A percentile compares a stretch with the other conserved stretches of the same genome.
These are phyloP conservation scores for Leucoptera coffeella DNA, from an alignment of 2,888 invertebrate genomes.

Conservation along the genomic window DNA sequence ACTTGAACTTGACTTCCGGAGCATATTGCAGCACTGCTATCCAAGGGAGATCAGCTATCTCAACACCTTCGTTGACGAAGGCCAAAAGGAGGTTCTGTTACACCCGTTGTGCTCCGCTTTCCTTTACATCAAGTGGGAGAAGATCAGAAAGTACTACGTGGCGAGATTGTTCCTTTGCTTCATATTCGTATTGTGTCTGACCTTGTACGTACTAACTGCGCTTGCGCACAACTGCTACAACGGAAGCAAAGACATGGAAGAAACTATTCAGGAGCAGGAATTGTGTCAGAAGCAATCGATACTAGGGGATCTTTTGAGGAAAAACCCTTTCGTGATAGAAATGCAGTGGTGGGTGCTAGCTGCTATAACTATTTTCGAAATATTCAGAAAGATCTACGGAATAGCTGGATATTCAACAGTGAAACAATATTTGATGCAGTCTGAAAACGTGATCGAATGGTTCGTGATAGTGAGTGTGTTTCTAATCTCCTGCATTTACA, in stretches of 20 bases:
- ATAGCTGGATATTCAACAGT: conserved; percentile 76
- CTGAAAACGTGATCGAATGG: conserved; percentile 85
- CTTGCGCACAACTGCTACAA: conserved; percentile 82
- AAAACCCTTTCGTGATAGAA: conserved; percentile 70
- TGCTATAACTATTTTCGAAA: conserved; percentile 72
- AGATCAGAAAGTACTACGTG: conserved; percentile 82
- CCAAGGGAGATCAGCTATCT: conserved; percentile 81
- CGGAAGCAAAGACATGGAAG: conserved; percentile 69
- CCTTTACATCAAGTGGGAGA: conserved; percentile 83
- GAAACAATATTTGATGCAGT: conserved; percentile 75
- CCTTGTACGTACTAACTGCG: conserved; percentile 74
- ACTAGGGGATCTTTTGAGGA: conserved; percentile 66
- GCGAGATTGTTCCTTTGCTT: conserved; percentile 73
- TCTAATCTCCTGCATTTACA: conserved; percentile 75
- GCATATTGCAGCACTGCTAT: conserved; percentile 75
- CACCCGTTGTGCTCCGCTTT: conserved; percentile 87
- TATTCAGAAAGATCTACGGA: conserved; percentile 73
- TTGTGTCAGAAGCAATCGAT: conserved; percentile 74
- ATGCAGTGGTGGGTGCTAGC: conserved; percentile 80
- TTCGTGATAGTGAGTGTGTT: conserved; percentile 80
- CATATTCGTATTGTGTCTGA: conserved; percentile 73
- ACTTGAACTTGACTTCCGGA: conserved; percentile 74
- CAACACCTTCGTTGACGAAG: conserved; percentile 82
- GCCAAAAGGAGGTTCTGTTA: conserved; percentile 79
- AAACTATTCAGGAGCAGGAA: conserved; percentile 65